Percentiles rank a stretch among this genome's conserved stretches.
Conservation (phyloP, 2,113 vertebrate genomes). For the Lophotis ruficrista region DNA sequence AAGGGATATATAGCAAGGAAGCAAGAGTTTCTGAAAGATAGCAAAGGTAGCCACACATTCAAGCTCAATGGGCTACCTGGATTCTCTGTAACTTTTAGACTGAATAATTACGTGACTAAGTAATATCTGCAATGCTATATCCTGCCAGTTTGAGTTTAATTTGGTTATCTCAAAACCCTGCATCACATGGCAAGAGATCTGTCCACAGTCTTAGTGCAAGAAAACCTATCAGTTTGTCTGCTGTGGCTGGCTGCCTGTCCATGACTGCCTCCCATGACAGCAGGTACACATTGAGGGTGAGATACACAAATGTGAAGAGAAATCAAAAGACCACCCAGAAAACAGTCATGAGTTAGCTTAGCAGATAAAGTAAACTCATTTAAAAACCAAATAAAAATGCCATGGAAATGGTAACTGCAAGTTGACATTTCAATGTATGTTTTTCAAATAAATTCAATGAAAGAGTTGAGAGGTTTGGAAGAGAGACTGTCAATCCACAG, state of each 20-base stretch:
- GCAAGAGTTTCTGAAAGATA: not conserved
- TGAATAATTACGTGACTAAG: not conserved
- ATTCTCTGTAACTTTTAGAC: not conserved
- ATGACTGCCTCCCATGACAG: not conserved
- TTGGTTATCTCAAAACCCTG: not conserved
- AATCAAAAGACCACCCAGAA: not conserved
- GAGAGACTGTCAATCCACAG: not conserved
- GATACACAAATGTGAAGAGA: not conserved
- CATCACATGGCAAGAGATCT: not conserved
- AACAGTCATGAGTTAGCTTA: not conserved
- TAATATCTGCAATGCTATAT: not conserved
- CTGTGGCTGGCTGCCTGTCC: not conserved
- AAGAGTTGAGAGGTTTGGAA: not conserved
- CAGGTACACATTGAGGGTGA: not conserved
- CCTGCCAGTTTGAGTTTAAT: not conserved
- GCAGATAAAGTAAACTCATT: not conserved
- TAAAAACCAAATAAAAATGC: not conserved
- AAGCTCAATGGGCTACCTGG: not conserved
- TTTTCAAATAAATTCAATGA: not conserved
- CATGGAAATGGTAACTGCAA: not conserved
- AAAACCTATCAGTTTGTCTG: not conserved
- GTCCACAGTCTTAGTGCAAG: rapidly evolving
- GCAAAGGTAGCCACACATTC: not conserved
- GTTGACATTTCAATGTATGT: not conserved
- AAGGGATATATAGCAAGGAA: not conserved